Evolutionary conservation across 2,113 vertebrate genomes (phyloP).

Genomic region (Ranitomeya variabilis): DNA sequence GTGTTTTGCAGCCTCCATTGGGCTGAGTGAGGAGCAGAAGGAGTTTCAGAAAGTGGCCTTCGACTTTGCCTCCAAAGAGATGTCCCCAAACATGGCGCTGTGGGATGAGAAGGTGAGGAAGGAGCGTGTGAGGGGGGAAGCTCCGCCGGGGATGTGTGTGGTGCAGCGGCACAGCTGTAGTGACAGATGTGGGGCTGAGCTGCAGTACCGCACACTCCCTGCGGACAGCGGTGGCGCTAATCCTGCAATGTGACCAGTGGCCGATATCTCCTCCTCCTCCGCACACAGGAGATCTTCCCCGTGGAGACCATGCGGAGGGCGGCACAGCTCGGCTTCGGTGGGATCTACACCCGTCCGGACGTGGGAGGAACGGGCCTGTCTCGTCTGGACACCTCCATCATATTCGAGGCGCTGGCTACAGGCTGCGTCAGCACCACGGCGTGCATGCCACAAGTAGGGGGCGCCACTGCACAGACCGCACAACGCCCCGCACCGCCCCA

Average conservation of each 20-base stretch:
- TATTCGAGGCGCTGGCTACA: conserved; percentile 95
- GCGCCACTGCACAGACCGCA: too few species aligned
- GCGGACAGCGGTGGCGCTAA: too few species aligned
- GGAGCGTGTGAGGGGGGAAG: neutral
- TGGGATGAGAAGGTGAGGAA: conserved; percentile 90
- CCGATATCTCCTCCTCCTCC: neutral
- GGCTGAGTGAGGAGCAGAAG: conserved; percentile 92
- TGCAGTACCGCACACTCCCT: too few species aligned
- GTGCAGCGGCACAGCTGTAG: too few species aligned
- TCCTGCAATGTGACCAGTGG: neutral
- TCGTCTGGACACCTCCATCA: conserved; percentile 88
- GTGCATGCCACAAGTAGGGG: conserved; percentile 94
- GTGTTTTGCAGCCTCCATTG: conserved; percentile 76
- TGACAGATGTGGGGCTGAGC: too few species aligned
- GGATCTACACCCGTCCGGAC: conserved; percentile 85
- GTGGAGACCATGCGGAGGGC: conserved; percentile 87
- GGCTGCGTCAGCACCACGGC: conserved; percentile 96
- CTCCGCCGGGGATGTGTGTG: too few species aligned
- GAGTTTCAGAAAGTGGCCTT: conserved; percentile 96
- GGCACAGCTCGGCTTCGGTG: conserved; percentile 90
- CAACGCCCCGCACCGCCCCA: too few species aligned
- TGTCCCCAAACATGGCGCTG: conserved; percentile 92
- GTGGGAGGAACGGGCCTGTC: conserved; percentile 94
- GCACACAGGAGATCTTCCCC: conserved; percentile 86
- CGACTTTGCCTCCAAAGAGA: conserved; percentile 92